phyloP scores from a whole-genome alignment of 2,888 invertebrate genomes.

The Dicycla oo region DNA sequence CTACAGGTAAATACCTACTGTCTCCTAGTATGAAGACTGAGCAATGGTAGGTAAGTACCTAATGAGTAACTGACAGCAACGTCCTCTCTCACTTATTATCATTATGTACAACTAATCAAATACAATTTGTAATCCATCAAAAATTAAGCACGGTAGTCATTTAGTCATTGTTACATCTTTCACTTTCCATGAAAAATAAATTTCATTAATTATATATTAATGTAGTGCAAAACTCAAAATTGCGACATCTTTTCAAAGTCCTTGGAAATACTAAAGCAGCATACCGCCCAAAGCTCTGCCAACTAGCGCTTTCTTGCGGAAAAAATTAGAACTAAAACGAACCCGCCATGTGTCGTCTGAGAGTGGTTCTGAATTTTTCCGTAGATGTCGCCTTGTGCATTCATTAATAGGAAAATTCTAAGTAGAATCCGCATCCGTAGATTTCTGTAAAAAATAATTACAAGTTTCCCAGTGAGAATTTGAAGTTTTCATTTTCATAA shows the following conservation, averaged over 20 bases:
- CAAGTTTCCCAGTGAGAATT: slow-evolving; percentile 30
- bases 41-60: no score
- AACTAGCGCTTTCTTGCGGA: slow-evolving; percentile 55
- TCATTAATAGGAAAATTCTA: slow-evolving; percentile 54
- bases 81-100: neutral
- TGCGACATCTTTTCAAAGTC: slow-evolving; percentile 56
- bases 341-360: neutral
- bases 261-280: slow-evolving; percentile 22
- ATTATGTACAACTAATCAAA: neutral
- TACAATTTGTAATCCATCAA: neutral
- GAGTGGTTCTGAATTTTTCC: slow-evolving; percentile 54
- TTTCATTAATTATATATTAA: no score
- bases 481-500: slow-evolving; percentile 22
- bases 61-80: neutral
- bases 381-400: slow-evolving; percentile 56
- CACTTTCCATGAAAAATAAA: neutral
- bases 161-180: neutral
- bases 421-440: slow-evolving; percentile 41
- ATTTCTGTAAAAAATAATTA: slow-evolving; percentile 39
- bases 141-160: neutral
- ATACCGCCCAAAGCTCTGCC: slow-evolving; percentile 3
- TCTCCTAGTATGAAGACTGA: neutral
- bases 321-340: slow-evolving; percentile 30
- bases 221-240: slow-evolving; percentile 2
- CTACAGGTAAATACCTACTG: no score